Evolutionary conservation across 2,113 vertebrate genomes (phyloP), one percentile per base, ranked within the genome.

Genomic region (Austrofundulus limnaeus): DNA sequence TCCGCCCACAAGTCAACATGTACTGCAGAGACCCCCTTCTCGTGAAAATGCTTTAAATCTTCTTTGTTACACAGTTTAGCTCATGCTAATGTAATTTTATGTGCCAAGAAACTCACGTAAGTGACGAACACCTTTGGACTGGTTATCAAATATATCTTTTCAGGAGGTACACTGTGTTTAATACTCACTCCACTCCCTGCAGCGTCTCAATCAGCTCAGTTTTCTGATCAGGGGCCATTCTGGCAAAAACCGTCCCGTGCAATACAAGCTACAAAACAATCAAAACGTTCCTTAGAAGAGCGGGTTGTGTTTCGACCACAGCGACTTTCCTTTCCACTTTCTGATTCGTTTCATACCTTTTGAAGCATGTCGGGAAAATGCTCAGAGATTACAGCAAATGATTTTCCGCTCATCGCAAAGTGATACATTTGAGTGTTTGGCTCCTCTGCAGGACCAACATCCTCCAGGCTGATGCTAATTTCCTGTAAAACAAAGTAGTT

Each of bases 211-310:
- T 92, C 73, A 99, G 77, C 64, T 98, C 95, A 1, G 97, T 99
- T 87, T 99, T 99, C 92, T 99, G 97, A 78, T 98, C 95, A 0
- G 97, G 97, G 0, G 97, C 95, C 97, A 99, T 99, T 70, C 97
- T 93, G 62, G 97, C 97, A 89, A 98, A 99, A 63, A 99, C 95
- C 0, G 97, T 99, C 55, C 97, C 96, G 1, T 92, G 95, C 20
- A 99, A 88, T 70, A 98, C 95, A 31, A 99, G 86, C 97, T 99
- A 63, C 28, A 66, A 54, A 73, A 34, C 20, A 19, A 38, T 38
- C 21, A 66, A 1, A 12, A 31, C 5, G 41, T 17, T 10, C 45
- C 28, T 34, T 25, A 49, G 10, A 43, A 4, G 0, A 53, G 2
- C n/a, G 31, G 11, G 1, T 51, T 17, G 13, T n/a, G n/a, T n/a